phyloP scores from a whole-genome alignment of 2,888 invertebrate genomes.

The Cryptocephalus primarius region DNA sequence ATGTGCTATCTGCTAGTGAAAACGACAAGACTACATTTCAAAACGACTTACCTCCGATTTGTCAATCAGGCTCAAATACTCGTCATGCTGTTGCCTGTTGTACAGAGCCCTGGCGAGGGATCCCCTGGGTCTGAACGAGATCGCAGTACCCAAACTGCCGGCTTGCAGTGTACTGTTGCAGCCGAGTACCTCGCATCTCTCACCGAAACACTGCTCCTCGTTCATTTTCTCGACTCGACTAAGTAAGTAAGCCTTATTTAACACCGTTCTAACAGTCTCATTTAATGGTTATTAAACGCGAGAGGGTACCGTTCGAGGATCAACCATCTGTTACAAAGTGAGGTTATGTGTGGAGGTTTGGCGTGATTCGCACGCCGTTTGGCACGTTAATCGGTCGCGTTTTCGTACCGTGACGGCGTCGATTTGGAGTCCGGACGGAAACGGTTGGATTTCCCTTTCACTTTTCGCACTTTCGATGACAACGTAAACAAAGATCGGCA shows the following conservation, averaged over 20 bases:
- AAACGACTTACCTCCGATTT: conserved; percentile 50
- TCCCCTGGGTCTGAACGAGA: conserved; percentile 52
- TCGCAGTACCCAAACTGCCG: conserved; percentile 4
- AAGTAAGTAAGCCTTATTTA: too few relatives aligned
- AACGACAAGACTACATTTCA: too few relatives aligned
- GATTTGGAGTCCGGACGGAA: not conserved
- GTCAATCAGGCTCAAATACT: conserved; percentile 54
- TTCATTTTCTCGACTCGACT: conserved; percentile 3
- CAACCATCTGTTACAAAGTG: conserved; percentile 9
- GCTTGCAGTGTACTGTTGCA: conserved; percentile 6
- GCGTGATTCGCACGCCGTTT: conserved; percentile 3
- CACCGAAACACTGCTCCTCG: conserved; percentile 6
- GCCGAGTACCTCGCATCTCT: conserved; percentile 5
- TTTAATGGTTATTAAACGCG: not conserved
- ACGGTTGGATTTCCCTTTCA: conserved; percentile 8
- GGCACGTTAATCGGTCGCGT: conserved; percentile 4
- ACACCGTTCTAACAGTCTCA: not conserved
- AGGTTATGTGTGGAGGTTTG: conserved; percentile 12
- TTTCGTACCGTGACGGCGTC: too few relatives aligned
- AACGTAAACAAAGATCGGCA: too few relatives aligned
- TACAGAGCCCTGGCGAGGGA: conserved; percentile 60
- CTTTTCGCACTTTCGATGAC: conserved; percentile 10
- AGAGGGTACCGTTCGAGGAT: not conserved
- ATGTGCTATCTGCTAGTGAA: too few relatives aligned
- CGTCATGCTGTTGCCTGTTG: conserved; percentile 61